Conservation (phyloP, 1,140 invertebrate genomes). For the Orius laevigatus region DNA sequence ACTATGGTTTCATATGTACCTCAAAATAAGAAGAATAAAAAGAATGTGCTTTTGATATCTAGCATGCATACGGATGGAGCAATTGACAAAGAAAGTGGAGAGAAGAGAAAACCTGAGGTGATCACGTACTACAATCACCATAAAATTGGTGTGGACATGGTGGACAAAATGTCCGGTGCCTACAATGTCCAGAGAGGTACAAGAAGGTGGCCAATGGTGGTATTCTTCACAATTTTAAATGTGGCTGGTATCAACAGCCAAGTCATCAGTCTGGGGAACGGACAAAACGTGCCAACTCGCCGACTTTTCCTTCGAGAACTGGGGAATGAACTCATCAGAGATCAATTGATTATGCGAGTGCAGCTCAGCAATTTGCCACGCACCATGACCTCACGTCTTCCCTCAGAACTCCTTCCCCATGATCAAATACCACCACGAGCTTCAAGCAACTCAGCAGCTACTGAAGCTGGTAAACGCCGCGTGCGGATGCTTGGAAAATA, state of each 20-base stretch:
- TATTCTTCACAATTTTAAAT: conserved; percentile 23
- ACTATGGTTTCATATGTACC: conserved; percentile 22
- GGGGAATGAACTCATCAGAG: conserved; percentile 13
- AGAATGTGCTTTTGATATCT: conserved; percentile 21
- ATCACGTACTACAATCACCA: conserved; percentile 26
- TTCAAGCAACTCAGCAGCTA: conserved; percentile 8
- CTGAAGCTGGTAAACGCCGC: conserved; percentile 11
- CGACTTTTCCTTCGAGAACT: conserved; percentile 15
- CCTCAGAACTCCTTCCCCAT: conserved; percentile 12
- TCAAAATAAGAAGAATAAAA: conserved; percentile 20
- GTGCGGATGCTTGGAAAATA: conserved; percentile 5
- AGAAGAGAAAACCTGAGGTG: conserved; percentile 25
- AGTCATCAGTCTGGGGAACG: conserved; percentile 13
- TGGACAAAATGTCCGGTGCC: conserved; percentile 23
- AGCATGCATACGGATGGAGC: conserved; percentile 19
- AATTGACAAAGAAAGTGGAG: conserved; percentile 16
- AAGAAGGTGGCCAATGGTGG: conserved; percentile 22
- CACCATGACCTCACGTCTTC: conserved; percentile 10
- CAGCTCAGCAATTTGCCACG: conserved; percentile 11
- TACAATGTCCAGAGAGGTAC: conserved; percentile 20
- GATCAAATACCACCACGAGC: conserved; percentile 11
- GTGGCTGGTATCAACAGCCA: conserved; percentile 23
- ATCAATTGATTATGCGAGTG: conserved; percentile 11
- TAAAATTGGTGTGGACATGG: conserved; percentile 27
- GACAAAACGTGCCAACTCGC: conserved; percentile 7